Evolutionary conservation across 2,888 invertebrate genomes (phyloP).

Genomic region (Saturnia pavonia): DNA sequence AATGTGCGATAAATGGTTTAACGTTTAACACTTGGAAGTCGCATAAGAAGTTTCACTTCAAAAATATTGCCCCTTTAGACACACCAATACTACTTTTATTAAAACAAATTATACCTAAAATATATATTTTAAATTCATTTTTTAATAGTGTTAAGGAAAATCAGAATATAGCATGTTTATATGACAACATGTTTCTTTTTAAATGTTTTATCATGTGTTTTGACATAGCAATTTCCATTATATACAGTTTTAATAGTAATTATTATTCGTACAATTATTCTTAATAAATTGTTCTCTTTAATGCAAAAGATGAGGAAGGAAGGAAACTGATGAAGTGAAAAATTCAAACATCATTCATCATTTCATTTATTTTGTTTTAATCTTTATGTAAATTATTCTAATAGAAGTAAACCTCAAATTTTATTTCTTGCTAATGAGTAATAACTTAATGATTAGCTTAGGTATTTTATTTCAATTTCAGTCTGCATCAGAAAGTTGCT

Average conservation of each 20-base stretch:
- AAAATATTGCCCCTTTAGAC: no score
- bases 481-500: conserved; percentile 77
- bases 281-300: neutral
- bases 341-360: neutral
- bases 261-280: neutral
- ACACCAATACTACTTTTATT: no score
- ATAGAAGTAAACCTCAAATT: neutral
- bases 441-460: neutral
- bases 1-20: no score
- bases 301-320: neutral
- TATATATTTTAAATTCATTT: no score
- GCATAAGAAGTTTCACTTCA: no score
- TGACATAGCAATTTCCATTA: neutral
- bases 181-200: neutral
- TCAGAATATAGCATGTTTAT: neutral
- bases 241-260: neutral
- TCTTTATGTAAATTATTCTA: neutral
- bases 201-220: neutral
- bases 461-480: conserved; percentile 42
- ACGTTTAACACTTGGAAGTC: no score
- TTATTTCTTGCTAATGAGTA: neutral
- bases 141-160: neutral
- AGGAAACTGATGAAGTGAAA: no score
- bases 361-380: neutral
- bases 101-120: neutral